Conservation (phyloP, 2,113 vertebrate genomes). For the Chaenocephalus aceratus region DNA sequence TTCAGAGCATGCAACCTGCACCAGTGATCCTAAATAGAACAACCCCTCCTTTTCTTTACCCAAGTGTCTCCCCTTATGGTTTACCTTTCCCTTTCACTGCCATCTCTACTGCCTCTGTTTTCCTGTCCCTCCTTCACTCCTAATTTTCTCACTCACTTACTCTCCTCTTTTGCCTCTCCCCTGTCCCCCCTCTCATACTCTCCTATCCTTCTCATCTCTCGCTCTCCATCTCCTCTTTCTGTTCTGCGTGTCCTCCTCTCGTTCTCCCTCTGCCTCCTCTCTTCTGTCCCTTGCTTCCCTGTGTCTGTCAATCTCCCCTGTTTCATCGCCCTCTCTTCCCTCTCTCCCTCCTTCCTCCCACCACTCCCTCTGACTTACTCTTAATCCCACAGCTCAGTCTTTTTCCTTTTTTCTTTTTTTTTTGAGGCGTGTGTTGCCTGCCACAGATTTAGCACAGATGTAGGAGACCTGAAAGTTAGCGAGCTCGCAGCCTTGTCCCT, state of each 20-base stretch:
- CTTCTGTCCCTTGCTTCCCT: constrained; percentile 3
- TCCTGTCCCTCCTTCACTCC: not conserved
- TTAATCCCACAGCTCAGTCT: constrained; percentile 55
- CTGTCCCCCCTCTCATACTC: not conserved
- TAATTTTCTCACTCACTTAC: not conserved
- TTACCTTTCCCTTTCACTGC: not conserved
- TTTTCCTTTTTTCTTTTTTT: not conserved
- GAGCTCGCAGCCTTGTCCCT: constrained; percentile 51
- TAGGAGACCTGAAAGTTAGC: constrained; percentile 52
- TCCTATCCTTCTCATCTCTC: not conserved
- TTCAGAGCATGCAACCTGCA: not conserved
- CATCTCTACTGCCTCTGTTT: not conserved
- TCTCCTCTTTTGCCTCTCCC: not conserved
- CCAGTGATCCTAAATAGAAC: not conserved
- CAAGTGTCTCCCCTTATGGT: not conserved
- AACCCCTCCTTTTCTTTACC: not conserved
- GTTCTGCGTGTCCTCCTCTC: not conserved
- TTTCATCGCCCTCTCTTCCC: not conserved
- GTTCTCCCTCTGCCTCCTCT: not conserved
- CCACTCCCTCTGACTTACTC: constrained; percentile 37
- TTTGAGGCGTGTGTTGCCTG: constrained; percentile 26
- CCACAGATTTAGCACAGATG: constrained; percentile 63
- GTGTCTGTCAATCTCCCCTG: not conserved
- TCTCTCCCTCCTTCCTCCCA: constrained; percentile 10
- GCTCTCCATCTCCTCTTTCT: not conserved